Evolutionary conservation across 2,113 vertebrate genomes (phyloP), one percentile per base, ranked within the genome.

Genomic region (Mus pahari): DNA sequence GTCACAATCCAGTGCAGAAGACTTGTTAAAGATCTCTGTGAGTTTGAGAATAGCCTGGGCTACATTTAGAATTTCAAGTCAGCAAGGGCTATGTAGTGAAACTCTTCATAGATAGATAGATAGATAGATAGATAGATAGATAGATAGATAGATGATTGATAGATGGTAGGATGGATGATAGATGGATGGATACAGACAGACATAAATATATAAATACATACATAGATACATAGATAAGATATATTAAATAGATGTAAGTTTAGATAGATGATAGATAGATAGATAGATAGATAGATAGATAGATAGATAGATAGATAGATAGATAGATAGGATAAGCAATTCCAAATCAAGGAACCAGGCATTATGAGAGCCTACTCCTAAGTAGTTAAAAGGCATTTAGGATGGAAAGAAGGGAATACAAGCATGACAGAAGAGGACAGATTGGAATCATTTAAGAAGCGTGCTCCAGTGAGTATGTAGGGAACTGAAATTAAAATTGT

Each of bases 391-490:
- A 79, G 62, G 87, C 1, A 66, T 83, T 53, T 45, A 92, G 2
- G 33, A 13, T 50, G 24, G 19, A 88, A 88, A 68, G 42, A 53
- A 89, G 24, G 33, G 10, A 77, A 75, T 50, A 53, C 77, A 89
- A 84, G 5, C 33, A 45, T 58, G n/a, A 50, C 10, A 86, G 73
- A 71, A 22, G 28, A 53, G 24, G 73, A 81, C 62, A 12, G 28
- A 48, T 39, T 90, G 82, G 28, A 31, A 86, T 94, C 86, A 78
- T 82, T 89, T 84, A 84, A 92, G 70, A 93, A 91, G 68, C 55
- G 9, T 39, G 16, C 36, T 71, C 68, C 68, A 71, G 68, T 71
- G 33, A 71, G 68, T n/a, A n/a, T 36, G 16, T n/a, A n/a, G 68
- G 2, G 14, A 19, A n/a, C 36, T 36, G 33, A 19, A n/a, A n/a